Base-by-base conservation (phyloP, 2,113 vertebrate genomes). In the Equus quagga region DNA sequence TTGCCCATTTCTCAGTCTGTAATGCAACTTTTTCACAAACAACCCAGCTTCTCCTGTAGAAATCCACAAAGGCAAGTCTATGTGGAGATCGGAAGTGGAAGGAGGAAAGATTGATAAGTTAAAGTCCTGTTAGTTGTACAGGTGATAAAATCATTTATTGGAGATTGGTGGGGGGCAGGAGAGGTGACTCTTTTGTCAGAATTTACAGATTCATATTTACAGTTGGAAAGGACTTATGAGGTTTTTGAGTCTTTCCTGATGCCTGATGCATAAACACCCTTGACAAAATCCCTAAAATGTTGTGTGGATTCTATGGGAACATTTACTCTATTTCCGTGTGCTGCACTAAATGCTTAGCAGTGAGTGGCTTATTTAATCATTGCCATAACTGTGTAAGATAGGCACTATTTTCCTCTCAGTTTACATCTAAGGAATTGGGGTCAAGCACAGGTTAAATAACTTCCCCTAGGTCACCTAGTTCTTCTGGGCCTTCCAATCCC, bases 11-110 rank as follows among this genome's bases (percentile, higher is more conserved):
- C 36, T 95, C 2, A 23, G 56, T 49, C 49, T 81, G 13, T 41
- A 84, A 72, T 23, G 11, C 60, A 82, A 58, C 19, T 70, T 33
- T 44, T 92, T 78, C 33, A 82, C 12, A 51, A 78, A 7, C 19
- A 94, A 15, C 18, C 15, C 2, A 54, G 33, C 8, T 88, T 90
- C 73, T 91, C 8, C 65, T 33, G 28, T 96, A 62, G 88, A 75
- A 86, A 85, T 67, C 93, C 62, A 67, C 93, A 94, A 33, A 96
- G 46, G n/a, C 88, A 26, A 75, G 18, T 19, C 75, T 64, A 1
- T 84, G 21, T 51, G 92, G 69, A 92, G 46, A 65, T 8, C 36
- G 85, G 79, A 46, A 2, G 19, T 19, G 18, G 87, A 62, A 85
- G 36, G 19, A 96, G 12, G 79, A 83, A 86, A 85, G 44, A 60